Evolutionary conservation across 2,888 invertebrate species (phyloP).

Genomic region (Chaetogeoica ovagalla): DNA sequence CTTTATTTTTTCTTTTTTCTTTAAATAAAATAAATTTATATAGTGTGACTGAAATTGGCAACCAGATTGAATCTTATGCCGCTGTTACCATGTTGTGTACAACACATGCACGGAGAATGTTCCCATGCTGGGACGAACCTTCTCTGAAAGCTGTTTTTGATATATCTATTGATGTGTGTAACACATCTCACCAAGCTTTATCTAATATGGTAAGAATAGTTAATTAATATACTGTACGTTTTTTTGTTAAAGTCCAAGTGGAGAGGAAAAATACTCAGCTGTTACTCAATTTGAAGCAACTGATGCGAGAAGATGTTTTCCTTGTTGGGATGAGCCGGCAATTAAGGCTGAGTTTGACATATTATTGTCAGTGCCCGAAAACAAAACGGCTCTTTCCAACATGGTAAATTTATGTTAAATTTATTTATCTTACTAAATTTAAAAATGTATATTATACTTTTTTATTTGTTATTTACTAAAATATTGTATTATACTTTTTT

Average conservation of each 20-base stretch:
- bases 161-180: constrained; percentile 67
- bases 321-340: constrained; percentile 98
- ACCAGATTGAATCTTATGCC: constrained; percentile 71
- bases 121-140: constrained; percentile 98
- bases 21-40: constrained; percentile 36
- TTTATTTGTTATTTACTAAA: constrained; percentile 8
- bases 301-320: constrained; percentile 90
- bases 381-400: constrained; percentile 87
- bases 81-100: constrained; percentile 92
- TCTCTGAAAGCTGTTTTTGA: constrained; percentile 95
- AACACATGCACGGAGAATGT: constrained; percentile 87
- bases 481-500: constrained; percentile 55
- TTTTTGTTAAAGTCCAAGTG: constrained; percentile 60
- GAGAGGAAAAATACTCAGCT: constrained; percentile 79
- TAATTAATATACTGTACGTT: constrained; percentile 19
- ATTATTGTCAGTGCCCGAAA: constrained; percentile 71
- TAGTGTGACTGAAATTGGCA: constrained; percentile 51
- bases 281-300: constrained; percentile 92
- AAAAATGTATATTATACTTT: neutral
- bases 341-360: constrained; percentile 94
- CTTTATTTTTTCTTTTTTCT: constrained; percentile 30
- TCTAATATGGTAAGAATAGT: constrained; percentile 43
- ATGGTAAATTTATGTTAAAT: constrained; percentile 67
- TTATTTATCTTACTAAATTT: constrained; percentile 16
- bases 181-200: constrained; percentile 60